phyloP scores from a whole-genome alignment of 1,140 invertebrate genomes.

The Papilio xuthus region DNA sequence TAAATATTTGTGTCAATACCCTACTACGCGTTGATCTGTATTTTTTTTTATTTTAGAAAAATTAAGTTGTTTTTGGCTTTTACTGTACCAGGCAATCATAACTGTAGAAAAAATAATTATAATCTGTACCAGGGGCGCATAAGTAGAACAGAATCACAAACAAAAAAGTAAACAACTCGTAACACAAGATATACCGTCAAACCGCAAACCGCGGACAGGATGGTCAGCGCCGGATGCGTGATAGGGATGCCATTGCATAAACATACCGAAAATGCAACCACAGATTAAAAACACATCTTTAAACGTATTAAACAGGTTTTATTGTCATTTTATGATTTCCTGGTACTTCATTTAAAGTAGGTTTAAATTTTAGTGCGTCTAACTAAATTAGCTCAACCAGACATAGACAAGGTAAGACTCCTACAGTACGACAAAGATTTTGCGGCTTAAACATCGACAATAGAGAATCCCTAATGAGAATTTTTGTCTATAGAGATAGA shows the following conservation, averaged over 20 bases:
- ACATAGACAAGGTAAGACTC: no score
- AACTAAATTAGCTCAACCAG: no score
- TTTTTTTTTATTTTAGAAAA: background rate
- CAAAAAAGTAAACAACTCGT: background rate
- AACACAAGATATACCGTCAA: conserved; percentile 3
- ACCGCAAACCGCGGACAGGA: conserved; percentile 34
- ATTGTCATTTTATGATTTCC: conserved; percentile 4
- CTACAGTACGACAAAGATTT: no score
- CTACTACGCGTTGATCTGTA: conserved; percentile 9
- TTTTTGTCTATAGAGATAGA: no score
- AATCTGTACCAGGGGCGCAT: conserved; percentile 14
- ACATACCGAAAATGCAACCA: background rate
- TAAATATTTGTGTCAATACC: conserved; percentile 20
- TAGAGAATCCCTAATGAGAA: no score
- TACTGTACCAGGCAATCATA: background rate
- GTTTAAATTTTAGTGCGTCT: background rate
- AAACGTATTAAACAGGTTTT: background rate
- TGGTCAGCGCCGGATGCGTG: conserved; percentile 25
- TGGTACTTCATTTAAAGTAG: conserved; percentile 2
- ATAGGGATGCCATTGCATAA: conserved; percentile 16
- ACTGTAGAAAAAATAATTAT: background rate
- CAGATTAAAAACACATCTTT: conserved; percentile 26
- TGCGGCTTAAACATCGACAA: no score
- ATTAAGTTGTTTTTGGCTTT: background rate
- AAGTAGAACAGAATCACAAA: background rate